Evolutionary conservation across 2,113 vertebrate species (phyloP), one percentile per base, ranked within the genome.

Genomic region (Picathartes gymnocephalus): DNA sequence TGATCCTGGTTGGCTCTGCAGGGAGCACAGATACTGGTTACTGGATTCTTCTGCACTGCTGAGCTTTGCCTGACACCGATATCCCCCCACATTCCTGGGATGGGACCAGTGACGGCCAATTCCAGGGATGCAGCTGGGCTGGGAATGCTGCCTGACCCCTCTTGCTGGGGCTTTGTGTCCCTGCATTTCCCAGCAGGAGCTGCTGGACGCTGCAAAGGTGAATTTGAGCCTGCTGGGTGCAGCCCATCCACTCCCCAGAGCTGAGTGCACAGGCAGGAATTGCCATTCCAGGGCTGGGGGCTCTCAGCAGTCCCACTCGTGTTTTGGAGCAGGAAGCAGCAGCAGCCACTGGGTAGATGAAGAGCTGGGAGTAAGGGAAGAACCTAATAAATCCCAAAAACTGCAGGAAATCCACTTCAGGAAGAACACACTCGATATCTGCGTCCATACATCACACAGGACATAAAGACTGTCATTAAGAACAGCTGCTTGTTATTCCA

Each of bases 1-100:
- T 99, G 95, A 99, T 99, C 93, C 98, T 98, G 11, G 99, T 99
- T 53, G 99, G 99, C 90, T 99, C 99, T 99, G 98, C 91, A 56
- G 88, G 94, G 61, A 95, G 90, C 96, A 95, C 33, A 90, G 76
- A 9, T 2, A 15, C 0, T 14, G 54, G 22, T 70, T 17, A n/a
- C 0, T 27, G 84, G 35, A 13, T 45, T 69, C 48, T 35, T 5
- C 66, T 18, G 31, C 19, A 3, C 1, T 18, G 50, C 65, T 56
- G 65, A 72, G 69, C 86, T 92, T 23, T 37, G 64, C 56, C 58
- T 70, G 76, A 53, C 47, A 7, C 82, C 21, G 23, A 17, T 10
- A 10, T 15, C 56, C n/a, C 44, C 3, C 30, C 48, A 7, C 0
- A 0, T 20, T 53, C 90, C 83, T 45, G 2, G 33, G 30, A 30